A percentile compares a stretch with the other conserved stretches of the same genome.
Conservation (phyloP, 2,113 vertebrate genomes). For the Bujurquina vittata region DNA sequence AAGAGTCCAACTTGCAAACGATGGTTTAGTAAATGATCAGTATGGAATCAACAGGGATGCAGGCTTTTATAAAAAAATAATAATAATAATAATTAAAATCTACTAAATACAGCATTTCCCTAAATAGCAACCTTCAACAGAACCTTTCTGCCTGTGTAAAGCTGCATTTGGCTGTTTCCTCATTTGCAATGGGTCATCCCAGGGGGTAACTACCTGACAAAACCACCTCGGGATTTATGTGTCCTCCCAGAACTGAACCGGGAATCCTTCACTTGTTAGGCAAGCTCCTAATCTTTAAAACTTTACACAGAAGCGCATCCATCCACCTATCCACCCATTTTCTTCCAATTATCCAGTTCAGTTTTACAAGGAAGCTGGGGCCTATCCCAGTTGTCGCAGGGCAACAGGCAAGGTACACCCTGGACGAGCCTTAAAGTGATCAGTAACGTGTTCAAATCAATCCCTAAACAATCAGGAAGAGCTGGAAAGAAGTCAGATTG, state of each 20-base stretch:
- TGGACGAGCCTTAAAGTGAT: not conserved
- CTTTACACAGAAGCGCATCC: not conserved
- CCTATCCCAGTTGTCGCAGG: not conserved
- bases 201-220: not conserved
- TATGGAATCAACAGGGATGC: not conserved
- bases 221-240: not conserved
- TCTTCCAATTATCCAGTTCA: not conserved
- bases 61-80: not conserved
- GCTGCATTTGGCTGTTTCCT: not conserved
- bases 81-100: not conserved
- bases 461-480: not conserved
- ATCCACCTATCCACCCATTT: too few species aligned
- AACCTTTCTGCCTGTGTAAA: not conserved
- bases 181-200: too few species aligned
- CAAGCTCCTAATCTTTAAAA: not conserved
- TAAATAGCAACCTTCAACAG: not conserved
- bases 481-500: not conserved
- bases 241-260: not conserved
- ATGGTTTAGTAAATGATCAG: not conserved
- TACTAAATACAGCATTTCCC: not conserved
- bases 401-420: not conserved
- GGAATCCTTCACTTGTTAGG: not conserved
- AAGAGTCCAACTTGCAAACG: not conserved
- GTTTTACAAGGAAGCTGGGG: not conserved
- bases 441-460: not conserved